Conservation (phyloP, 2,888 invertebrate species). For the Chymomyza amoena region DNA sequence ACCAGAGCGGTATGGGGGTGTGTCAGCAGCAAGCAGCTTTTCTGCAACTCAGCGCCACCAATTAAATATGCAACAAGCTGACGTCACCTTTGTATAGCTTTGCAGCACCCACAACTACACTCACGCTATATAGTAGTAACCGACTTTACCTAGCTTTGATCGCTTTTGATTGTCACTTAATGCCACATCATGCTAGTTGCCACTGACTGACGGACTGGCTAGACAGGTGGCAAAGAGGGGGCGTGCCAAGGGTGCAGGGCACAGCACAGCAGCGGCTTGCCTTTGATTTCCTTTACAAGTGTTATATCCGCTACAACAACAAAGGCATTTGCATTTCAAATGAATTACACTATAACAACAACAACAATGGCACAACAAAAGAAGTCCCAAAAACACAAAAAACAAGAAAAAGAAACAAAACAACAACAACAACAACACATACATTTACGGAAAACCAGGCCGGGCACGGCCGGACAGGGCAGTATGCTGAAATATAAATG, state of each 20-base stretch:
- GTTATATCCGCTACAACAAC: constrained; percentile 57
- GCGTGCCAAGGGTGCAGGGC: not conserved
- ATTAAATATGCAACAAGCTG: constrained; percentile 72
- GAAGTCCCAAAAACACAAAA: constrained; percentile 3
- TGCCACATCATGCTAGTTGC: constrained; percentile 51
- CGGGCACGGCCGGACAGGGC: not conserved
- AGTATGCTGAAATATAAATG: constrained; percentile 66
- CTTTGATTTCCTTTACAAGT: constrained; percentile 67
- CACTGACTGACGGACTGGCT: constrained; percentile 18
- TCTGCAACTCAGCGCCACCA: constrained; percentile 64
- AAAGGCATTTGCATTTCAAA: constrained; percentile 71
- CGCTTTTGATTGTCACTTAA: constrained; percentile 17
- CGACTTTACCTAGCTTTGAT: not conserved
- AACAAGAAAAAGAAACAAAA: constrained; percentile 5
- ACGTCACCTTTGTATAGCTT: constrained; percentile 48
- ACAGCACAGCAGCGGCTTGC: not conserved
- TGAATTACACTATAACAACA: constrained; percentile 51
- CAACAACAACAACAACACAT: not conserved
- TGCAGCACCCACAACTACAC: not conserved
- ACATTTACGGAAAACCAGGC: not conserved
- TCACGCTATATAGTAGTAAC: not conserved
- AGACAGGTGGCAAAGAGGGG: not conserved
- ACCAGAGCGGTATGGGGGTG: not conserved
- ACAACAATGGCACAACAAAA: constrained; percentile 15
- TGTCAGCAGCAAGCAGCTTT: constrained; percentile 25